phyloP scores from a whole-genome alignment of 2,113 vertebrate genomes.

The Penelope pileata region DNA sequence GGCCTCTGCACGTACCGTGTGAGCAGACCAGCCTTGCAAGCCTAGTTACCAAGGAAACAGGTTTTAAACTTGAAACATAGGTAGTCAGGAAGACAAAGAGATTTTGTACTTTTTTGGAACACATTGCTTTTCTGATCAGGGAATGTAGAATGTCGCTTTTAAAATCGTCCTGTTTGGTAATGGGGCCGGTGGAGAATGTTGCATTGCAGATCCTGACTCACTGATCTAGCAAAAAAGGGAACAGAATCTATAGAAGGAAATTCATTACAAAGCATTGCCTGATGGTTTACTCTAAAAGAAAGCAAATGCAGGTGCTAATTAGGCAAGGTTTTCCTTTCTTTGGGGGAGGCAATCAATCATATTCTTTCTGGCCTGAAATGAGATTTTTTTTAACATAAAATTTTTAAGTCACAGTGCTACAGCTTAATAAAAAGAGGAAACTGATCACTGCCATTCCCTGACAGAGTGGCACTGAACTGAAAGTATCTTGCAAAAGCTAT shows the following conservation, averaged over 20 bases:
- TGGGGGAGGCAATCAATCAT: not conserved
- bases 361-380: not conserved
- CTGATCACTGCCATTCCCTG: not conserved
- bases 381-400: conserved; percentile 10
- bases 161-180: not conserved
- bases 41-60: conserved; percentile 61
- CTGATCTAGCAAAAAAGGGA: not conserved
- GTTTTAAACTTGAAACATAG: conserved; percentile 58
- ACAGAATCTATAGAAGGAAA: not conserved
- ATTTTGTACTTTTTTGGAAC: conserved; percentile 10
- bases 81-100: conserved; percentile 21
- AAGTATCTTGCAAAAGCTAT: not conserved
- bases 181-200: not conserved
- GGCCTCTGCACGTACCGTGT: not conserved
- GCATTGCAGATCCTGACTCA: not conserved
- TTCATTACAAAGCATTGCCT: rapidly evolving
- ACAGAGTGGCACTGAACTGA: not conserved
- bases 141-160: not conserved
- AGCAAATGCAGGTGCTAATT: conserved; percentile 1
- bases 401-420: not conserved
- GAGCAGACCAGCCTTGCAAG: conserved; percentile 22
- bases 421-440: conserved; percentile 26
- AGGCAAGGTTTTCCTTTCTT: conserved; percentile 15
- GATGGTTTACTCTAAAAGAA: not conserved
- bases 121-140: not conserved